Conservation (phyloP, 2,888 invertebrate species). For the Gerris lacustris region DNA sequence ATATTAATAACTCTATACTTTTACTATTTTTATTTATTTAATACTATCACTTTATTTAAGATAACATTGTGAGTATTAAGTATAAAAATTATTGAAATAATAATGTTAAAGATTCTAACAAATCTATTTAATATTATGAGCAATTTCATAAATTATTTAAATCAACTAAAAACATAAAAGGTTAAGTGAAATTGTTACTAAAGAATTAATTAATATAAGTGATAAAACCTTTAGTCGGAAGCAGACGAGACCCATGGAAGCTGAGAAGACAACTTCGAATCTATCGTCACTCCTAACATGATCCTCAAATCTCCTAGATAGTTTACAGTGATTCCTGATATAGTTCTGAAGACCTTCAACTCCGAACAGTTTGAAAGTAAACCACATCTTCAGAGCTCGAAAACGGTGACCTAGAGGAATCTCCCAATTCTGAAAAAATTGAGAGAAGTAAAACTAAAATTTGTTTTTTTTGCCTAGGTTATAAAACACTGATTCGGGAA, state of each 20-base stretch:
- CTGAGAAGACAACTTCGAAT: constrained; percentile 65
- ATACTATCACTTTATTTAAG: no score
- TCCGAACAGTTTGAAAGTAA: constrained; percentile 72
- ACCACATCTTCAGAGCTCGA: constrained; percentile 86
- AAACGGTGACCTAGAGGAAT: constrained; percentile 77
- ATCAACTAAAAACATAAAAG: no score
- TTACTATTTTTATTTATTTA: no score
- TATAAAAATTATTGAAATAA: no score
- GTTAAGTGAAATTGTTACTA: no score
- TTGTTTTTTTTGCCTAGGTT: no score
- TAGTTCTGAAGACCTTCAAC: constrained; percentile 63
- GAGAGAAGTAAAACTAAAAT: neutral
- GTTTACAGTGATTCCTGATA: constrained; percentile 57
- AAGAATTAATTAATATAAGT: no score
- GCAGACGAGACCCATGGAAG: constrained; percentile 72
- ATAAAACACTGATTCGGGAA: neutral
- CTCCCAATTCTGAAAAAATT: constrained; percentile 63
- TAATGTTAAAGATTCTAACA: no score
- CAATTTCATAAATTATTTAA: no score
- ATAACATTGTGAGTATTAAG: no score
- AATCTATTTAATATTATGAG: no score
- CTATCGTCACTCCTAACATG: constrained; percentile 55
- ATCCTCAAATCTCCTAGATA: constrained; percentile 68
- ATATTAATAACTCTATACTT: no score
- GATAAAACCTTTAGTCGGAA: constrained; percentile 59